Conservation (phyloP, 2,888 invertebrate species). For the Taphrorychus bicolor region DNA sequence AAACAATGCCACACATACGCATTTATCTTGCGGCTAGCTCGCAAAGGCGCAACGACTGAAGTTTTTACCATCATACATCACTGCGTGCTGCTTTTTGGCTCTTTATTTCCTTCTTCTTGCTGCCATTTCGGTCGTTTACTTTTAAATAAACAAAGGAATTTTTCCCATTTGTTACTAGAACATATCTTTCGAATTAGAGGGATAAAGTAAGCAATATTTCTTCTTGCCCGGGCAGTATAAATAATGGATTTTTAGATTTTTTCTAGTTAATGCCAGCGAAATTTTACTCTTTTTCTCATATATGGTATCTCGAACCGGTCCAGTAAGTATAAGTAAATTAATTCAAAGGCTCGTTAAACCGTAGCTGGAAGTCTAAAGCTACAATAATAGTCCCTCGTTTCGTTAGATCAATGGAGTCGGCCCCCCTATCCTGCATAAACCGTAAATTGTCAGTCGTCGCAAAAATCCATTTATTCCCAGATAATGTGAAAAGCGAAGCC, state of each 20-base stretch:
- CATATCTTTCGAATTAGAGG: background rate
- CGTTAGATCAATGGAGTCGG: background rate
- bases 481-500: slow-evolving; percentile 21
- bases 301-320: too few species aligned
- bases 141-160: slow-evolving; percentile 46
- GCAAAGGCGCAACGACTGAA: slow-evolving; percentile 37
- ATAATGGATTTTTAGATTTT: background rate
- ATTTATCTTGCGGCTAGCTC: slow-evolving; percentile 58
- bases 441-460: background rate
- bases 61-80: slow-evolving; percentile 49
- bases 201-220: background rate
- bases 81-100: slow-evolving; percentile 33
- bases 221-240: background rate
- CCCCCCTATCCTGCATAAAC: background rate
- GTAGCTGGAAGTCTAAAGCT: too few species aligned
- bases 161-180: slow-evolving; percentile 15
- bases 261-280: background rate
- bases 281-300: too few species aligned
- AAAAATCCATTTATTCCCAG: slow-evolving; percentile 20
- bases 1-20: slow-evolving; percentile 62
- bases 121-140: slow-evolving; percentile 44
- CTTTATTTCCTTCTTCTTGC: slow-evolving; percentile 41
- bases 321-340: too few species aligned
- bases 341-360: too few species aligned
- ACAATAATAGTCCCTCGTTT: background rate